Evolutionary conservation across 2,888 invertebrate species (phyloP), one percentile per base, ranked within the genome.

Genomic region (Nudaria mundana): DNA sequence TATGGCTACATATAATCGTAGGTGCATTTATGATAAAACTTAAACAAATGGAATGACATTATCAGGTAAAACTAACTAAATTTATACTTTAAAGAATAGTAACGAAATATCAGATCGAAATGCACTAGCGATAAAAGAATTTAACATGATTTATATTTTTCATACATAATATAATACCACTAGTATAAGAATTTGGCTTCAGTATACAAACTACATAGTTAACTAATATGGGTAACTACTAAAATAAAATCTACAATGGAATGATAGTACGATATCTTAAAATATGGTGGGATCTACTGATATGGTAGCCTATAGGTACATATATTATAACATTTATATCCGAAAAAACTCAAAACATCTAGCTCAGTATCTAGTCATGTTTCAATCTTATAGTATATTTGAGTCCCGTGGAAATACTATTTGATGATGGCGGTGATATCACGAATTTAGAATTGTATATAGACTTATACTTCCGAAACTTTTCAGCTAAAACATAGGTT

Each of bases 341-440:
- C n/a, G n/a, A n/a, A n/a, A n/a, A n/a, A n/a, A n/a, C n/a, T n/a
- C n/a, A n/a, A n/a, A n/a, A n/a, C n/a, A n/a, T 55, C 56, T 57
- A 58, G 61, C 48, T 73, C 42, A 76, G 61, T 75, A n/a, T n/a
- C n/a, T n/a, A 81, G 54, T 52, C 72, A 62, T 83, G 84, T 67
- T 86, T 85, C 54, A 87, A 69, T 52, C 73, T 71, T 52, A 88
- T 85, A 5, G 88, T 88, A 57, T 84, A 88, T 73, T 87, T 88
- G 20, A 88, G 73, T 48, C 85, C 83, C 10, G 64, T 53, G 24
- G 75, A 60, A 20, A 63, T 52, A 42, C 63, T 66, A 39, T 73
- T 64, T 24, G 70, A 48, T 50, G 75, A 77, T 18, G 83, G 84
- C 51, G 82, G 81, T 1, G 85, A 66, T 65, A 87, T 87, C 31